Evolutionary conservation across 2,113 vertebrate genomes (phyloP), one percentile per base, ranked within the genome.

Genomic region (Jaculus jaculus): DNA sequence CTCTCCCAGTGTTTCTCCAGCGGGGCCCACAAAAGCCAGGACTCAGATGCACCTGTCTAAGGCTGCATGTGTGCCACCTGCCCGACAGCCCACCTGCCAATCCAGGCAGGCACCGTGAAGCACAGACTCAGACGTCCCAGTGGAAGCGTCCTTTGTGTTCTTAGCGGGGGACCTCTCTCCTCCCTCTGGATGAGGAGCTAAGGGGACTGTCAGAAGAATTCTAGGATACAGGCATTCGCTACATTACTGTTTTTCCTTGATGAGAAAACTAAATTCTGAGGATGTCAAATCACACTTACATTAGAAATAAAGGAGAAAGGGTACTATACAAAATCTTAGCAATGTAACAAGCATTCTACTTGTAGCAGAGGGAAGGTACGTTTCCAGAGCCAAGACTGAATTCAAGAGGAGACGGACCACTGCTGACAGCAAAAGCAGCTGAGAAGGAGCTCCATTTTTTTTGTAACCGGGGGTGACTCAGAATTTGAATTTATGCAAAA

Each of bases 401-500:
- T n/a, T 73, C 61, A 83, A 86, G 72, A 88, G 51, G 42, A 94
- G 88, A 77, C 24, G 24, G 79, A 54, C 16, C 24, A 66, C 42
- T 51, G 39, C 71, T 47, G 74, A 73, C 82, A 77, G 84, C 54
- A 83, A 75, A 92, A 84, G 15, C 65, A 69, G 69, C 61, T 83
- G 42, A 81, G 71, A 60, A 85, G 23, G 5, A 42, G 73, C 34
- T 89, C 63, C 58, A 71, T 80, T 84, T 61, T 84, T 61, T 72
- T 82, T 73, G 82, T 26, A 32, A 60, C 34, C 4, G 42, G 30
- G 34, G 5, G 61, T 9, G 32, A 54, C 23, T 90, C 34, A 39
- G 73, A 92, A 66, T 34, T 28, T 91, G 74, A 83, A 66, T 85
- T 89, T 80, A 68, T 58, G 66, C 32, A 89, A 54, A 93, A 85